Evolutionary conservation across 2,797 vertebrate genomes (phyloP), one percentile per base, ranked within the genome.

Genomic region (Rhodeus uyekii): DNA sequence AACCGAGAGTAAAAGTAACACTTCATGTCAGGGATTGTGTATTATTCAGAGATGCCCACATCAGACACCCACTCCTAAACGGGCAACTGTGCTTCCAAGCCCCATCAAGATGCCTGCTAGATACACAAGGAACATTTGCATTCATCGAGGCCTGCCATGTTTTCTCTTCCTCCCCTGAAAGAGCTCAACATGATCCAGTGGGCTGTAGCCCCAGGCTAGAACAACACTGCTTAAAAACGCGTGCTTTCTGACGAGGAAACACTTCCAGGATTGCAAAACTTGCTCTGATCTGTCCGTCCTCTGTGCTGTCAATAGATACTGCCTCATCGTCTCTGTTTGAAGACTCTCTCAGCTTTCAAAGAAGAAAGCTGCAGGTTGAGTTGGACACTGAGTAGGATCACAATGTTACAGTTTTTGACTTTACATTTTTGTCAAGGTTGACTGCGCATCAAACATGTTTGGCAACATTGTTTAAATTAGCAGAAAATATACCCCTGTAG

Each of bases 201-300:
- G 90, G 91, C 92, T 92, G 89, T 93, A 89, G 92, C 94, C 93
- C 81, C 87, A 42, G 92, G 93, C 91, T 86, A 94, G 92, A 92
- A 93, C 93, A 93, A 92, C 92, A 90, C 88, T 89, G 87, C 91
- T 93, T 91, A 92, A 92, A 93, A 94, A 89, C 81, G 76, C 73
- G 73, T 82, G 80, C 85, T 83, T 76, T 86, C 85, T 85, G 85
- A 86, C 42, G 83, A 83, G 74, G 75, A 86, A 84, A 87, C 80
- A 83, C 84, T 83, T 84, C 83, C 83, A 83, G 85, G 69, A 83
- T 78, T 38, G 39, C 58, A 61, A 78, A 64, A 55, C 77, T 87
- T 81, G 34, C 83, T 86, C 82, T 86, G 85, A 87, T 87, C 83
- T 81, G 80, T 78, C 87, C 85, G 75, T 87, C 84, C 75, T 69